Conservation (phyloP, 2,113 vertebrate species). For the Australoheros scitulus region DNA sequence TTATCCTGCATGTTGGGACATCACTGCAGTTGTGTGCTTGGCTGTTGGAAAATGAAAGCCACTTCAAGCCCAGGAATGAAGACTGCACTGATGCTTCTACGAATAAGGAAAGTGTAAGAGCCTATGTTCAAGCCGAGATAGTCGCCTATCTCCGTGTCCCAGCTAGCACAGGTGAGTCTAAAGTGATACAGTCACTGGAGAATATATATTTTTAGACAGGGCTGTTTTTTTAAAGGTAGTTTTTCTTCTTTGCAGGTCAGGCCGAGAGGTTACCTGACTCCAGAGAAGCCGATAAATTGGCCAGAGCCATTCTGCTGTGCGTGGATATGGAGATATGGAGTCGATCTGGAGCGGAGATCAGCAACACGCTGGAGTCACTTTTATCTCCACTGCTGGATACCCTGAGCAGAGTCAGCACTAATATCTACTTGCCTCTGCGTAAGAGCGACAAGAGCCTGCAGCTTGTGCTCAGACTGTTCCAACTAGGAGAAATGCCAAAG, state of each 20-base stretch:
- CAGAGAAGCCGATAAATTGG: constrained; percentile 86
- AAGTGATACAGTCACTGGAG: background rate
- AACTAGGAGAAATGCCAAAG: constrained; percentile 57
- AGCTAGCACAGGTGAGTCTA: constrained; percentile 69
- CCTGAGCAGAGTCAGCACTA: constrained; percentile 86
- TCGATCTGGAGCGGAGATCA: constrained; percentile 49
- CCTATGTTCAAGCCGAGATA: constrained; percentile 73
- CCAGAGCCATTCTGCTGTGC: constrained; percentile 86
- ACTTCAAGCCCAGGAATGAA: constrained; percentile 71
- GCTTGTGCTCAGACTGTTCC: constrained; percentile 85
- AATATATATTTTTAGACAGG: background rate
- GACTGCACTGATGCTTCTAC: background rate
- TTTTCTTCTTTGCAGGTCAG: constrained; percentile 71
- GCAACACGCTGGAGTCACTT: constrained; percentile 78
- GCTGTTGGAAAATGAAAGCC: constrained; percentile 82
- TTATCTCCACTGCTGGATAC: constrained; percentile 88
- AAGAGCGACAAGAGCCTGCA: constrained; percentile 93
- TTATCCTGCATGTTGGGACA: background rate
- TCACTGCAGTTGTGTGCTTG: constrained; percentile 85
- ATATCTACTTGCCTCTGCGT: constrained; percentile 87
- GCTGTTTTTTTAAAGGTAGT: background rate
- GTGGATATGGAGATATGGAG: constrained; percentile 72
- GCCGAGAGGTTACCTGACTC: constrained; percentile 82
- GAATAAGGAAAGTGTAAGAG: constrained; percentile 45
- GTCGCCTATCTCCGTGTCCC: constrained; percentile 80